Percentiles rank a stretch among this genome's conserved stretches.
Evolutionary conservation across 2,888 invertebrate species (phyloP).

Genomic region (Lydus trimaculatus): DNA sequence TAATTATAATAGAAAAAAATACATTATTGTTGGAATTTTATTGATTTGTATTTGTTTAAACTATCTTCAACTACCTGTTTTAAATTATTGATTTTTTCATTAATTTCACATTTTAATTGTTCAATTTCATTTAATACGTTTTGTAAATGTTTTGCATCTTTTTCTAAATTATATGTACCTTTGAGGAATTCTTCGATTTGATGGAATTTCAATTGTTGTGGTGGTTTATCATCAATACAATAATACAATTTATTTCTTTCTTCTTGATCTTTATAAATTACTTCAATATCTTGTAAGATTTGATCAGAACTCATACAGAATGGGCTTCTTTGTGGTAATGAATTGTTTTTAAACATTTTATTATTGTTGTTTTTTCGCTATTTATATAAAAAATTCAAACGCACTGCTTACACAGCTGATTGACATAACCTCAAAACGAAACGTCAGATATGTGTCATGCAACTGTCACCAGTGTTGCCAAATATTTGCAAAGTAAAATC

Average conservation of each 20-base stretch:
- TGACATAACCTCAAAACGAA: not conserved
- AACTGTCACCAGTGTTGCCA: no score
- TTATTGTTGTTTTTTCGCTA: not conserved
- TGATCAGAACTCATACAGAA: constrained; percentile 38
- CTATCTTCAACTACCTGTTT: constrained; percentile 22
- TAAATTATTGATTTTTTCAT: constrained; percentile 32
- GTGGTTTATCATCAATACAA: constrained; percentile 48
- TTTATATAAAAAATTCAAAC: not conserved
- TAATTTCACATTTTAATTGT: constrained; percentile 35
- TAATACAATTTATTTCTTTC: constrained; percentile 46
- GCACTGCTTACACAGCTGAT: not conserved
- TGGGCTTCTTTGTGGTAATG: constrained; percentile 35
- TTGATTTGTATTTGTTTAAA: constrained; percentile 12
- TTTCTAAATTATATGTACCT: constrained; percentile 45
- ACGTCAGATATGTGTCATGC: no score
- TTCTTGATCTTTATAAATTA: constrained; percentile 38
- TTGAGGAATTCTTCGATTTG: constrained; percentile 50
- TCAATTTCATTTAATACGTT: constrained; percentile 36
- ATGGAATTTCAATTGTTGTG: constrained; percentile 42
- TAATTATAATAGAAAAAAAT: not conserved
- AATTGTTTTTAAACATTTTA: constrained; percentile 43
- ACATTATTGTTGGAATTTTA: not conserved
- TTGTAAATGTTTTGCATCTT: constrained; percentile 34
- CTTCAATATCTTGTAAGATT: constrained; percentile 46
- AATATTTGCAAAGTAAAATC: no score